phyloP scores from a whole-genome alignment of 2,888 invertebrate genomes.

The Cartodere bifasciata region DNA sequence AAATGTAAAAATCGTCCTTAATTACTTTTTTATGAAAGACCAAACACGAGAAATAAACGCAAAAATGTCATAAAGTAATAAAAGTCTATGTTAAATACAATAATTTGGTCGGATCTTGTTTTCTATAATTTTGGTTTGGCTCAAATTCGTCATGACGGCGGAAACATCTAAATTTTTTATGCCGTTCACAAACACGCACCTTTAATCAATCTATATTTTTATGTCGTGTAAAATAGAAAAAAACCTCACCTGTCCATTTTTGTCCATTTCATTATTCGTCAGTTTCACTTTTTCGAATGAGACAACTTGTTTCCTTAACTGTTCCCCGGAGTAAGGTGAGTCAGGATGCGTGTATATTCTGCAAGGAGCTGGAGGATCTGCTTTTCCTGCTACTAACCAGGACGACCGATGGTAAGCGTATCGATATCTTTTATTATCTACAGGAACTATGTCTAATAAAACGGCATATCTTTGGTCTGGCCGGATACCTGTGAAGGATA shows the following conservation, averaged over 20 bases:
- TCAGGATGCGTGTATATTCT: slow-evolving; percentile 69
- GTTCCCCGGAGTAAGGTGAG: slow-evolving; percentile 67
- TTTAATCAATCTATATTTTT: too few relatives aligned
- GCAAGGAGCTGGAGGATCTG: slow-evolving; percentile 60
- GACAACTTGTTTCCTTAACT: slow-evolving; percentile 63
- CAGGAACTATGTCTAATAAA: slow-evolving; percentile 67
- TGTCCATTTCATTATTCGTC: slow-evolving; percentile 74
- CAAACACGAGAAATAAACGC: too few relatives aligned
- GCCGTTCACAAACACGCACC: too few relatives aligned
- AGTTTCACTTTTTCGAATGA: slow-evolving; percentile 76
- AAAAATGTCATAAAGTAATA: too few relatives aligned
- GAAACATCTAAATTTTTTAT: too few relatives aligned
- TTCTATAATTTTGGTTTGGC: too few relatives aligned
- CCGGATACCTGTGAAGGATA: slow-evolving; percentile 57
- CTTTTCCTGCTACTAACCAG: slow-evolving; percentile 73
- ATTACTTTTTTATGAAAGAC: too few relatives aligned
- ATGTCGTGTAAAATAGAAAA: background rate
- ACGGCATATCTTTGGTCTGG: slow-evolving; percentile 58
- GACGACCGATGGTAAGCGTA: slow-evolving; percentile 76
- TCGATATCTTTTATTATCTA: slow-evolving; percentile 65
- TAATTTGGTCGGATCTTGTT: too few relatives aligned
- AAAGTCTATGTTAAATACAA: too few relatives aligned
- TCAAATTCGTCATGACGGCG: too few relatives aligned
- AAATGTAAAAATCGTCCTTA: too few relatives aligned
- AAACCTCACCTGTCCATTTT: slow-evolving; percentile 54